phyloP scores from a whole-genome alignment of 2,888 invertebrate species.

The Drosophila nigritarsus region DNA sequence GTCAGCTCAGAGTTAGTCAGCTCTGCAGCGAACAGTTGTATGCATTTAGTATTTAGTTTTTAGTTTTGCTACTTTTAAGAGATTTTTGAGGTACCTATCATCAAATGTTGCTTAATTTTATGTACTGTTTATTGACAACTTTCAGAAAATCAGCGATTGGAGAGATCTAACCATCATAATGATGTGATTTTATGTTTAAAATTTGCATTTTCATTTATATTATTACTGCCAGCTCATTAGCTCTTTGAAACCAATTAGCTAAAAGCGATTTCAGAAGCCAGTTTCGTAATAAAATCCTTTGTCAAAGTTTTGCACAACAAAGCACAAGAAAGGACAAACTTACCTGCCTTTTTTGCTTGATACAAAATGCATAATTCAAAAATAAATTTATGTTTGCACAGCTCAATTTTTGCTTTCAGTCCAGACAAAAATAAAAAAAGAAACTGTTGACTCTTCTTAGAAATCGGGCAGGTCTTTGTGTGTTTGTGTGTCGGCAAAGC shows the following conservation, averaged over 20 bases:
- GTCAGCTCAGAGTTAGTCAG: constrained; percentile 26
- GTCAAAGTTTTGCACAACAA: constrained; percentile 38
- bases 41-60: constrained; percentile 6
- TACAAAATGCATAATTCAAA: constrained; percentile 48
- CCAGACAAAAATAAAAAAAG: constrained; percentile 13
- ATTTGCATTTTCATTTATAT: constrained; percentile 1
- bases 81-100: background rate
- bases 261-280: constrained; percentile 39
- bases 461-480: constrained; percentile 11
- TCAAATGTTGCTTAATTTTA: background rate
- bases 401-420: constrained; percentile 44
- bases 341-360: constrained; percentile 4
- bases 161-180: background rate
- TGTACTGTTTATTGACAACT: background rate
- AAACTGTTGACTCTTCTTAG: constrained; percentile 30
- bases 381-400: constrained; percentile 54
- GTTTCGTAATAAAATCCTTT: constrained; percentile 43
- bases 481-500: constrained; percentile 44
- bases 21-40: background rate
- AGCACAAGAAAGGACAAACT: constrained; percentile 19
- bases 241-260: constrained; percentile 55
- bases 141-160: background rate
- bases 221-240: constrained; percentile 8
- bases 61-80: background rate
- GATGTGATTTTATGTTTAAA: background rate